A percentile compares a stretch with the other conserved stretches of the same genome.
Conservation (phyloP, 2,888 invertebrate genomes). For the Candidula unifasciata region DNA sequence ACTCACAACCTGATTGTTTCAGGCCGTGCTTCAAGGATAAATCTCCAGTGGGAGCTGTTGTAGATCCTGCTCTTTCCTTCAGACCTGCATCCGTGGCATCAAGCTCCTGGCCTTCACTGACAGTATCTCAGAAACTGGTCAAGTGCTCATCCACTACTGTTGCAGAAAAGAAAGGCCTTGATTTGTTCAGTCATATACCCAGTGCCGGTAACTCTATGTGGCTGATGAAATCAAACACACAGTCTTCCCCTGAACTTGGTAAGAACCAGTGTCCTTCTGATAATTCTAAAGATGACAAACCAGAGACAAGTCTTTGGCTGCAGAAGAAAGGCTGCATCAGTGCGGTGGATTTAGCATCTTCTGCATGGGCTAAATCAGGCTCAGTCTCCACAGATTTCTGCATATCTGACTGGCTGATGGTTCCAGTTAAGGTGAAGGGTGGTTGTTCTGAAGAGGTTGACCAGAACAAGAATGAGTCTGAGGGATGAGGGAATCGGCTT, state of each 20-base stretch:
- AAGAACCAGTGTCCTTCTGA: background rate
- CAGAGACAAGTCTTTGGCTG: conserved; percentile 43
- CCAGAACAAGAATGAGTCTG: conserved; percentile 34
- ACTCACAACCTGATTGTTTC: conserved; percentile 33
- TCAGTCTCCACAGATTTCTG: conserved; percentile 11
- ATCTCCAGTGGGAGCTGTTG: conserved; percentile 5
- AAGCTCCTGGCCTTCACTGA: conserved; percentile 10
- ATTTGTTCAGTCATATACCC: conserved; percentile 37
- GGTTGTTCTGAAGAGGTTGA: background rate
- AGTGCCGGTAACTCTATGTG: conserved; percentile 3
- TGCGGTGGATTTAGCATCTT: background rate
- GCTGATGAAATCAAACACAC: conserved; percentile 1
- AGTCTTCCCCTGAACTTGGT: background rate
- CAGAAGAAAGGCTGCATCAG: background rate
- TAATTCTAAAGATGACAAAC: conserved; percentile 6
- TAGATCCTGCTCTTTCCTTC: background rate
- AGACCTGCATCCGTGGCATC: background rate
- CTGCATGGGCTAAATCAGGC: background rate
- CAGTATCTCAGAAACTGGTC: background rate
- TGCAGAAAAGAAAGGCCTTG: background rate
- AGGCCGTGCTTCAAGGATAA: background rate
- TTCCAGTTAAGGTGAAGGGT: conserved; percentile 1
- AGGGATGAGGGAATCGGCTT: conserved; percentile 27
- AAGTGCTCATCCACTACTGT: background rate
- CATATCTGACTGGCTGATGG: conserved; percentile 48